These are phyloP conservation scores for Rana temporaria DNA, from an alignment of 2,113 vertebrate species.

Conservation along the genomic window DNA sequence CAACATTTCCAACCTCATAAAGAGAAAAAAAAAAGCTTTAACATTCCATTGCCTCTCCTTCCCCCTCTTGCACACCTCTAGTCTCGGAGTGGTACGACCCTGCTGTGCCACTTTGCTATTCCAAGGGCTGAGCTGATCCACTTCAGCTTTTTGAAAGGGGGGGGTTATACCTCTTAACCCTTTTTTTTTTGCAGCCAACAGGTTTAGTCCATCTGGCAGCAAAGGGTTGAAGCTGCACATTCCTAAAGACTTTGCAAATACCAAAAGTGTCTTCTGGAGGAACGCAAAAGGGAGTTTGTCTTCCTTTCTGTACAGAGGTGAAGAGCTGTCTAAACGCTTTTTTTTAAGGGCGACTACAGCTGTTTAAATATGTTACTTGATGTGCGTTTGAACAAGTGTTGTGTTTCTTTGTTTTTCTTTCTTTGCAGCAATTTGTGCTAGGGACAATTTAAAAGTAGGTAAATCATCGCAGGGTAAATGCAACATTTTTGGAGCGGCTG, in stretches of 20 bases:
- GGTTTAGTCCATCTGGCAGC: not conserved
- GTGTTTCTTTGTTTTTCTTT: too few relatives aligned
- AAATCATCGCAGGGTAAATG: too few relatives aligned
- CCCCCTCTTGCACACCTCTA: not conserved
- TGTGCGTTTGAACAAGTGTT: too few relatives aligned
- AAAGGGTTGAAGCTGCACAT: conserved; percentile 21
- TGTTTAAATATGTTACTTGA: too few relatives aligned
- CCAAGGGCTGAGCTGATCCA: conserved; percentile 6
- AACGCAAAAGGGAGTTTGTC: not conserved
- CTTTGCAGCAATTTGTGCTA: too few relatives aligned
- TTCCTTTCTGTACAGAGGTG: not conserved
- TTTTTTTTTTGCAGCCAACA: not conserved
- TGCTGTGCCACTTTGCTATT: not conserved
- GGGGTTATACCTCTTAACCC: not conserved
- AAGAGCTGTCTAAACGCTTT: not conserved
- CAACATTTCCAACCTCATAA: not conserved
- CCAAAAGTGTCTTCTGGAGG: conserved; percentile 34
- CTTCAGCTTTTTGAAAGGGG: not conserved
- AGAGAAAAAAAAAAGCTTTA: not conserved
- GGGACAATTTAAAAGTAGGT: too few relatives aligned
- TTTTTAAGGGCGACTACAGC: not conserved
- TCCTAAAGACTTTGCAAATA: conserved; percentile 31
- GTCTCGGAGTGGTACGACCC: not conserved
- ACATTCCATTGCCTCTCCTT: conserved; percentile 33
- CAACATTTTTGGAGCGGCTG: too few relatives aligned